phyloP scores from a whole-genome alignment of 1,140 invertebrate genomes.

The Hylaeus anthracinus region DNA sequence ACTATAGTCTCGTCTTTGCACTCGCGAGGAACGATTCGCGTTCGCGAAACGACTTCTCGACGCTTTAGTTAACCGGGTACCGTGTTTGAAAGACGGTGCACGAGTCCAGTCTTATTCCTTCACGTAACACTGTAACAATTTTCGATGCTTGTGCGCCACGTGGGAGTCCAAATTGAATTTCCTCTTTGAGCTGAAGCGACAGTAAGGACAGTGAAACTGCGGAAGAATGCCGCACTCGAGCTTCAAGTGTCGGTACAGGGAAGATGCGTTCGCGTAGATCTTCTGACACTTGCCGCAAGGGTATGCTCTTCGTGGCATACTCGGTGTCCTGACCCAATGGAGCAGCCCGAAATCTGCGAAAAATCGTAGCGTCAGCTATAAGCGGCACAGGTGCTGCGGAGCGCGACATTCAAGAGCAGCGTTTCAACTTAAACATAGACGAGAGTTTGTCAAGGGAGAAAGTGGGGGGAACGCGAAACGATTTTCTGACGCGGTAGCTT shows the following conservation, averaged over 20 bases:
- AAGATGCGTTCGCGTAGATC: constrained; percentile 71
- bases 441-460: too few relatives aligned
- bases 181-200: constrained; percentile 81
- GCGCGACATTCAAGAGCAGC: not conserved
- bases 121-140: constrained; percentile 3
- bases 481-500: too few relatives aligned
- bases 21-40: not conserved
- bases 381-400: not conserved
- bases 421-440: not conserved
- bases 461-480: too few relatives aligned
- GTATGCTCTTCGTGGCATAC: constrained; percentile 33
- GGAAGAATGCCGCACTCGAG: constrained; percentile 86
- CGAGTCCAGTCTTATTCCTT: not conserved
- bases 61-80: too few relatives aligned
- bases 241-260: constrained; percentile 82
- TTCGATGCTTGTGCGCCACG: constrained; percentile 69
- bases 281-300: constrained; percentile 70
- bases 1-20: not conserved
- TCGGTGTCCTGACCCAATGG: constrained; percentile 4
- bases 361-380: constrained; percentile 44
- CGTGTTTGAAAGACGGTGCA: not conserved
- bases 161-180: constrained; percentile 77
- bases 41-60: not conserved
- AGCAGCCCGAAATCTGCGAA: constrained; percentile 53
- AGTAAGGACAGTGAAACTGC: constrained; percentile 85